phyloP scores from a whole-genome alignment of 2,113 vertebrate species.

The Tetrax tetrax region DNA sequence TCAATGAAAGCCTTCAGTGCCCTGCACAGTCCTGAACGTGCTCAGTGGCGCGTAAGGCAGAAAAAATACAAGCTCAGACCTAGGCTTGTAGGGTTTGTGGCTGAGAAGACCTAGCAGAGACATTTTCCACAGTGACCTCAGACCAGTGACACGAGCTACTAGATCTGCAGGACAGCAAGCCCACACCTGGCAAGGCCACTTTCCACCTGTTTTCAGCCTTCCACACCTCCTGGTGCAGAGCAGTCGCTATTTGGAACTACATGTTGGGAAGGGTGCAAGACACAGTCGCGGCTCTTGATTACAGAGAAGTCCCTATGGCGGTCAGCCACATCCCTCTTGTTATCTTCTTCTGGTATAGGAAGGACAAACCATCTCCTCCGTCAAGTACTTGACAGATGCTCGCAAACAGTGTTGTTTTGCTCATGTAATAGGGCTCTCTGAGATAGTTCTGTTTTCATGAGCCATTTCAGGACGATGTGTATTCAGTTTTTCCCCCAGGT shows the following conservation, averaged over 20 bases:
- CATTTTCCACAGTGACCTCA: neutral
- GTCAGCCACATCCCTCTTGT: neutral
- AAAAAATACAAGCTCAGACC: neutral
- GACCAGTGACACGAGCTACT: accelerated
- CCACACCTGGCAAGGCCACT: neutral
- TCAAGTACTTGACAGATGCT: neutral
- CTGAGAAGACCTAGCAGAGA: neutral
- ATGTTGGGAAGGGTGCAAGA: neutral
- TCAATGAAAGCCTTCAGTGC: neutral
- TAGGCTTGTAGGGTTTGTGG: neutral
- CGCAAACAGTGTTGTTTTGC: neutral
- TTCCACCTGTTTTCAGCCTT: neutral
- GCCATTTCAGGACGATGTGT: neutral
- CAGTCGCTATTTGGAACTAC: neutral
- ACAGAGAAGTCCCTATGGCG: neutral
- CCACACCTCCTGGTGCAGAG: neutral
- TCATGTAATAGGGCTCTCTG: neutral
- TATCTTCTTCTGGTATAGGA: neutral
- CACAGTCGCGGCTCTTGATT: neutral
- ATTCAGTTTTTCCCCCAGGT: neutral
- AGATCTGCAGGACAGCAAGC: neutral
- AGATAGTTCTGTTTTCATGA: neutral
- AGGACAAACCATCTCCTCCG: neutral
- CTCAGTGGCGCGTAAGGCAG: neutral
- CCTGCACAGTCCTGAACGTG: neutral